Base-by-base conservation (phyloP, 2,113 vertebrate species). In the Anhinga anhinga region DNA sequence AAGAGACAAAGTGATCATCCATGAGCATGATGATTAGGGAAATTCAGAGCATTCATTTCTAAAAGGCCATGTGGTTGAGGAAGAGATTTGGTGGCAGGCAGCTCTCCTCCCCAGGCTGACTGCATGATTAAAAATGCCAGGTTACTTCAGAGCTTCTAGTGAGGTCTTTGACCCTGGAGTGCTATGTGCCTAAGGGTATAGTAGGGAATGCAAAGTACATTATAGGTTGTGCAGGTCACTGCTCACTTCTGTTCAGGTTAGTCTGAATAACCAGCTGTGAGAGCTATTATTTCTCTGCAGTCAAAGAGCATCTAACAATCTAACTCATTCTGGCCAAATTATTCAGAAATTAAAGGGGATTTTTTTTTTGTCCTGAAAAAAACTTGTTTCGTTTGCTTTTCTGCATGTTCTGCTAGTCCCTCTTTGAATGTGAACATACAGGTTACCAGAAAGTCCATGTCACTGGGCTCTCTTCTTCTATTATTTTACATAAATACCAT, bases 1-100 rank as follows among this genome's bases (percentile, higher is more conserved):
- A 91, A 72, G 55, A 94, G 89, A 86, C 44, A 66, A 90, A 91
- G 74, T 65, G 83, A 72, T 96, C 84, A 82, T 80, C 93, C 45
- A 13, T 83, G 55, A 85, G 53, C 70, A 47, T 73, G 85, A 82
- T 25, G 66, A 89, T 77, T 73, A 80, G 67, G 86, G 66, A 96
- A 94, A 83, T 21, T 23, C 61, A 94, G 71, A 86, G 34, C 19
- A 63, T 85, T 95, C 58, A 3, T 73, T 96, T 97, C 85, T 42
- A 69, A 94, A 91, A 85, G 34, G 29, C 78, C 62, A 6, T 73
- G 38, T 56, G 21, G 36, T 29, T 32, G 36, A 91, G 81, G 50
- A 61, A 58, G 8, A 82, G 29, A 30, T 72, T 47, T 53, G 49
- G 77, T 71, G 62, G 77, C 86, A 65, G 72, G 77, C 40, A 89